Evolutionary conservation across 2,797 vertebrate species (phyloP).

Genomic region (Holocentrus rufus): DNA sequence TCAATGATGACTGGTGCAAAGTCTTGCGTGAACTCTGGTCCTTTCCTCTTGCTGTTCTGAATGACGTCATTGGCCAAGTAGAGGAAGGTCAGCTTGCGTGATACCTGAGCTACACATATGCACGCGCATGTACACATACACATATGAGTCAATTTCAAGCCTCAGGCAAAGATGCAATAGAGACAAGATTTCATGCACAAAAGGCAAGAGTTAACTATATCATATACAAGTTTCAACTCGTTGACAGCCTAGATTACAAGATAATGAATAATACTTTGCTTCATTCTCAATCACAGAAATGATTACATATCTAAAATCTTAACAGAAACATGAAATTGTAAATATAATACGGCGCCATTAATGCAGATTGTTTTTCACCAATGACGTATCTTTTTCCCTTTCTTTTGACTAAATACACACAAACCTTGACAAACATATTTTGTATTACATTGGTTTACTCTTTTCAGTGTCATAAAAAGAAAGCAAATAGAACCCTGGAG

Average conservation of each 20-base stretch:
- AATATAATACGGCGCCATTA: neutral
- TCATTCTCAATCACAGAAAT: neutral
- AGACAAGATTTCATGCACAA: neutral
- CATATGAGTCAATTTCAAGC: neutral
- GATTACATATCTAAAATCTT: neutral
- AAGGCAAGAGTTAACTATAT: neutral
- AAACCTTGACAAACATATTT: neutral
- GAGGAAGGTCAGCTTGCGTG: conserved; percentile 96
- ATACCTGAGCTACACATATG: conserved; percentile 87
- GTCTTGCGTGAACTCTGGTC: conserved; percentile 98
- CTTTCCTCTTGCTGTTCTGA: conserved; percentile 99
- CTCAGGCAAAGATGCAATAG: neutral
- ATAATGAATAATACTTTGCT: neutral
- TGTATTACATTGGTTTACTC: neutral
- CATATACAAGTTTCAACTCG: neutral
- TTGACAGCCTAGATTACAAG: neutral
- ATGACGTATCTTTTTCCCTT: neutral
- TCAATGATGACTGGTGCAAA: conserved; percentile 96
- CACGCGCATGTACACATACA: conserved; percentile 14
- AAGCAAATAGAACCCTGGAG: neutral
- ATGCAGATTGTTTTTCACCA: neutral
- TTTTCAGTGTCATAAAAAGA: neutral
- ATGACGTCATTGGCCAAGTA: conserved; percentile 99
- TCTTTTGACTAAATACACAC: neutral
- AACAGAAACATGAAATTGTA: neutral